Evolutionary conservation across 2,797 vertebrate species (phyloP).

Genomic region (Sebastes melanostomus): DNA sequence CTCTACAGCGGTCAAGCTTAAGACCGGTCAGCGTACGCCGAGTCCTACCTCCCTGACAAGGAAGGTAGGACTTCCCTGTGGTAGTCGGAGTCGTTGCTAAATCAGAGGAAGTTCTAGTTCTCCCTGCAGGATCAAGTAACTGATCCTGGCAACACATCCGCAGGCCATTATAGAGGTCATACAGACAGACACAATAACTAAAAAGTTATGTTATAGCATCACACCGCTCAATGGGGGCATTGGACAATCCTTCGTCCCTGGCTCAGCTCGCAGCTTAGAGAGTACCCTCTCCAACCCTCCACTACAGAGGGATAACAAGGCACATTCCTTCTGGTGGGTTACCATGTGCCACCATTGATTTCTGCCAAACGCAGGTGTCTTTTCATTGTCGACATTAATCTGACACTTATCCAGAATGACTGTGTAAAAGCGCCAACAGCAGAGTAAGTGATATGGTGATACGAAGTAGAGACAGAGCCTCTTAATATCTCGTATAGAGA

Average conservation of each 20-base stretch:
- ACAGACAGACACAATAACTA: neutral
- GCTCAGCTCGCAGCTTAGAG: neutral
- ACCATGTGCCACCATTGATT: slow-evolving; percentile 9
- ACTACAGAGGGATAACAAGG: neutral
- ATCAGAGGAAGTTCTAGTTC: neutral
- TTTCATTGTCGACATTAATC: slow-evolving; percentile 41
- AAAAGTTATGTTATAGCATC: neutral
- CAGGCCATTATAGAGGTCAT: neutral
- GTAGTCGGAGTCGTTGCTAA: neutral
- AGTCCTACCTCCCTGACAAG: neutral
- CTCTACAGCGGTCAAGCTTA: neutral
- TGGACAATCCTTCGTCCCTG: neutral
- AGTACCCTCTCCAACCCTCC: neutral
- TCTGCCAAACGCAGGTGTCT: slow-evolving; percentile 14
- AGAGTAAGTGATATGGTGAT: slow-evolving; percentile 27
- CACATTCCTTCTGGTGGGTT: neutral
- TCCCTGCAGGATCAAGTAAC: neutral
- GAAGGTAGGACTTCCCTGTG: neutral
- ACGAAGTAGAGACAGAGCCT: slow-evolving; percentile 36
- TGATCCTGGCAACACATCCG: neutral
- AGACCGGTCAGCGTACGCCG: neutral
- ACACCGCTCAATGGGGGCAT: neutral
- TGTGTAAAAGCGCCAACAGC: slow-evolving; percentile 19
- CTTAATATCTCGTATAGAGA: slow-evolving; percentile 32
- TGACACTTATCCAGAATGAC: slow-evolving; percentile 44